phyloP scores from a whole-genome alignment of 2,888 invertebrate species.

The Xylophagus ater region DNA sequence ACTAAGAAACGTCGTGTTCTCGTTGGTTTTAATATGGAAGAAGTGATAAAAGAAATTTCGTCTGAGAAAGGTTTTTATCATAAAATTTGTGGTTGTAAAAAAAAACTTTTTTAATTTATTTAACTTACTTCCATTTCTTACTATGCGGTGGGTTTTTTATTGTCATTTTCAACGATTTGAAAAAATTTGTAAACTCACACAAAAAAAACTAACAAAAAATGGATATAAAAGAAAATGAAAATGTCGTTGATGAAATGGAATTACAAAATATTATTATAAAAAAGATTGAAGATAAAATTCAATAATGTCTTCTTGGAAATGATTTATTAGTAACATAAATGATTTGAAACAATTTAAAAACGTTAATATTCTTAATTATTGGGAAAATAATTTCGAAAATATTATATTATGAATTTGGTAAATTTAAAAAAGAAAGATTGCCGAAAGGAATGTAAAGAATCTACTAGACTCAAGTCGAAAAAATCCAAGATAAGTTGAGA shows the following conservation, averaged over 20 bases:
- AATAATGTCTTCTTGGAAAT: slow-evolving; percentile 1
- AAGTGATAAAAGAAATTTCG: slow-evolving; percentile 8
- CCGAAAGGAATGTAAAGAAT: background rate
- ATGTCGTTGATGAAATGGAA: background rate
- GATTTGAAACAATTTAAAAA: slow-evolving; percentile 1
- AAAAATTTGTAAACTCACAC: background rate
- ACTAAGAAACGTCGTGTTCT: slow-evolving; percentile 8
- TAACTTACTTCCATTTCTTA: too few relatives aligned
- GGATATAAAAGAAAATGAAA: background rate
- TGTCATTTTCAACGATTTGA: background rate
- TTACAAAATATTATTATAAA: background rate
- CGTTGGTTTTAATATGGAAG: slow-evolving; percentile 7
- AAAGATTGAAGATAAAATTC: slow-evolving; percentile 4
- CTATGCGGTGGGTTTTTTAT: too few relatives aligned
- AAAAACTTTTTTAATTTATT: slow-evolving; percentile 10
- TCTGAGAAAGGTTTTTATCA: slow-evolving; percentile 7
- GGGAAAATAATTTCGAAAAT: background rate
- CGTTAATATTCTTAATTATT: slow-evolving; percentile 5
- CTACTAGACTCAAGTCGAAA: background rate
- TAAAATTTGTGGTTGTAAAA: background rate
- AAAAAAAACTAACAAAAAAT: background rate
- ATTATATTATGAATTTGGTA: background rate
- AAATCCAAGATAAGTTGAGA: background rate
- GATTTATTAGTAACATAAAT: background rate
- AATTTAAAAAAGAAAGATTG: slow-evolving; percentile 1